A percentile compares a stretch with the other conserved stretches of the same genome.
These are phyloP conservation scores for Schizothorax lantsangensis DNA, from an alignment of 2,797 vertebrate species.

Conservation along the genomic window DNA sequence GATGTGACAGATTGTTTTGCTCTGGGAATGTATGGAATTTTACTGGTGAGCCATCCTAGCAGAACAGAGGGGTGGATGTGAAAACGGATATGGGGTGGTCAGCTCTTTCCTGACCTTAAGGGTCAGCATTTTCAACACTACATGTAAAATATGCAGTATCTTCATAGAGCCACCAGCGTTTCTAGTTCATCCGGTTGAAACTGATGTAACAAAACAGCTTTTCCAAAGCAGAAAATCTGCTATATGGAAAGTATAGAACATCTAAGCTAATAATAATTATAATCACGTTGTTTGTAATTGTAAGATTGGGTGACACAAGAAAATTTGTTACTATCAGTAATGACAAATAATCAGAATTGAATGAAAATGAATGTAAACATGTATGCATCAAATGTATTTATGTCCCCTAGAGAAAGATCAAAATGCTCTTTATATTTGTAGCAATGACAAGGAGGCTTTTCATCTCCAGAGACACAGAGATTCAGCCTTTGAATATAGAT, in stretches of 20 bases:
- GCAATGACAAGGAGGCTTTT: conserved; percentile 57
- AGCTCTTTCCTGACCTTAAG: conserved; percentile 77
- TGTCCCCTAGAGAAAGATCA: neutral
- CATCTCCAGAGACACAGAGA: conserved; percentile 29
- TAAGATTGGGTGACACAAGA: neutral
- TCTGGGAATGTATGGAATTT: conserved; percentile 69
- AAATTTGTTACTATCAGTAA: neutral
- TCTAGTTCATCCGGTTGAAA: neutral
- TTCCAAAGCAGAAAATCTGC: neutral
- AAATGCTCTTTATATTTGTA: conserved; percentile 54
- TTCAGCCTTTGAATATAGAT: conserved; percentile 52
- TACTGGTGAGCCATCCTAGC: conserved; percentile 61
- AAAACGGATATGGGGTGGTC: conserved; percentile 76
- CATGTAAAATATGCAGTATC: conserved; percentile 48
- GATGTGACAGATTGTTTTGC: conserved; percentile 62
- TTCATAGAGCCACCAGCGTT: neutral
- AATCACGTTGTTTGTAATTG: neutral
- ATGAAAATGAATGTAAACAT: neutral
- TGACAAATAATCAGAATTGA: neutral
- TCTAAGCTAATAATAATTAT: conserved; percentile 1
- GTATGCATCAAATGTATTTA: neutral
- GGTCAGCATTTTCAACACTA: conserved; percentile 75
- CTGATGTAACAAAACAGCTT: neutral
- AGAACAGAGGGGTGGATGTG: conserved; percentile 70
- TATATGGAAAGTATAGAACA: neutral